Base-by-base conservation (phyloP, 2,797 vertebrate species). In the Sebastiscus tertius region DNA sequence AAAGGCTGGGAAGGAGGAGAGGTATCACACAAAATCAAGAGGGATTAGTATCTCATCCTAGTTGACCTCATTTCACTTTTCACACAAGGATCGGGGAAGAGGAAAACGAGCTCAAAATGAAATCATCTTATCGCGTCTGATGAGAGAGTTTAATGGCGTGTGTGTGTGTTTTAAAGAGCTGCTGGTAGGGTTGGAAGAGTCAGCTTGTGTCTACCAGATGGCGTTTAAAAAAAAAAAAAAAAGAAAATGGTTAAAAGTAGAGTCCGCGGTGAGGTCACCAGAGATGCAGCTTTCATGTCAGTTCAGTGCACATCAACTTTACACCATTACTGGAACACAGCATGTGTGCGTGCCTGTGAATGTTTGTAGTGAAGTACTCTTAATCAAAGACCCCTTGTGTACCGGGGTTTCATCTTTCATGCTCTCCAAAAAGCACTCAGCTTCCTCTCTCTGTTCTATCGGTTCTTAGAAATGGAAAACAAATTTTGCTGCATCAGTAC, bases 401-500 rank as follows among this genome's bases (percentile, higher is more conserved):
- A 24, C 81, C 14, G 20, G 46, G 67, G 86, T 83, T 88, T 89
- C 81, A 81, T 87, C 80, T 88, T 89, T 80, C 77, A 77, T 65
- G 59, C 64, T 73, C 71, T 85, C 73, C 65, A 72, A 84, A 72
- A 81, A 87, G 71, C 87, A 85, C 79, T 87, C 74, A 54, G 62
- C 64, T 18, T 70, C 67, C 69, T 87, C n/a, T 20, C 52, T 54
- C 67, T 75, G 65, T 80, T 87, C 42, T 68, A 54, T 75, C 4
- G 29, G 52, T 79, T 87, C 72, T 78, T 72, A 72, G 76, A 86
- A 79, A 82, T 86, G 66, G 75, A 87, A 88, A 89, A 80, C 77
- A 36, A 80, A 87, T 86, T 88, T 81, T 87, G 88, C 89, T 82
- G 88, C 85, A 77, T 90, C 85, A 89, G 88, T 81, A 77, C 29